Evolutionary conservation across 2,888 invertebrate species (phyloP).

Genomic region (Conops quadrifasciatus): DNA sequence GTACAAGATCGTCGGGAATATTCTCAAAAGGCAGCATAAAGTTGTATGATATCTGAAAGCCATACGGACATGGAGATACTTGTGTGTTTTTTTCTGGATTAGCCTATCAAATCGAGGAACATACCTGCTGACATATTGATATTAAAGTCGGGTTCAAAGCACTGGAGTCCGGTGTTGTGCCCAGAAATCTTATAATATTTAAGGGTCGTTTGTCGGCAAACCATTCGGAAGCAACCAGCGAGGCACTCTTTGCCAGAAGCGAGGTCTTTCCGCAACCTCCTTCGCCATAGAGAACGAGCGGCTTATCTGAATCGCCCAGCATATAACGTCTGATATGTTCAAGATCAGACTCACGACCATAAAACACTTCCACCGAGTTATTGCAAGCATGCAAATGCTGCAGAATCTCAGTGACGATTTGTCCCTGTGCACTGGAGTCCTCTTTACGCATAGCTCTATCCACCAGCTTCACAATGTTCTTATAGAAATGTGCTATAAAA

Average conservation of each 20-base stretch:
- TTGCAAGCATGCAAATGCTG: slow-evolving; percentile 96
- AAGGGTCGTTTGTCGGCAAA: slow-evolving; percentile 80
- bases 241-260: slow-evolving; percentile 89
- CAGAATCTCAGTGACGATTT: slow-evolving; percentile 91
- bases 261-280: slow-evolving; percentile 98
- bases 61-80: neutral
- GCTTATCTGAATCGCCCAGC: slow-evolving; percentile 84
- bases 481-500: slow-evolving; percentile 93
- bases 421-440: slow-evolving; percentile 91
- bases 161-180: slow-evolving; percentile 97
- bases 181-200: slow-evolving; percentile 89
- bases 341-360: slow-evolving; percentile 89
- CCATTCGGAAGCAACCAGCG: slow-evolving; percentile 79
- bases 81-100: neutral
- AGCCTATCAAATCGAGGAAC: neutral
- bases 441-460: slow-evolving; percentile 95
- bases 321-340: slow-evolving; percentile 83
- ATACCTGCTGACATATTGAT: slow-evolving; percentile 92
- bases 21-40: slow-evolving; percentile 90
- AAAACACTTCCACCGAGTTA: slow-evolving; percentile 92
- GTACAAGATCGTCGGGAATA: slow-evolving; percentile 95
- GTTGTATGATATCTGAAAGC: slow-evolving; percentile 83
- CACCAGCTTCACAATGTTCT: slow-evolving; percentile 89
- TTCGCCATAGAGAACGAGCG: slow-evolving; percentile 91
- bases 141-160: slow-evolving; percentile 93